Percentiles rank a stretch among this genome's conserved stretches.
These are phyloP conservation scores for Paralichthys olivaceus DNA, from an alignment of 2,113 vertebrate genomes.

Conservation along the genomic window DNA sequence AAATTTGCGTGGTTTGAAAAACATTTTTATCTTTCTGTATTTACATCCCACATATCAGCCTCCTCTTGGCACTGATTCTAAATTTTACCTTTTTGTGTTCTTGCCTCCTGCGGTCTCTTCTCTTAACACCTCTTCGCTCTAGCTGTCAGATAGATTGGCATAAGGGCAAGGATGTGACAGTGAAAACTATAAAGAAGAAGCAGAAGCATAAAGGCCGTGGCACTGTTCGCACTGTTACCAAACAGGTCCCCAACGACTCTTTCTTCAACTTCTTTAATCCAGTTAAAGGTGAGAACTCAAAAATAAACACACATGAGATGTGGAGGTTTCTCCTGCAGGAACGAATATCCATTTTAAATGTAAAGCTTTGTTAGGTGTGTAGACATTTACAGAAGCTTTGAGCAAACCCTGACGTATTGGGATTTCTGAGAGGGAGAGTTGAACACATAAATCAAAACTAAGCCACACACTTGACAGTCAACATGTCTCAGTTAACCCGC, in stretches of 20 bases:
- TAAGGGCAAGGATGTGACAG: constrained; percentile 96
- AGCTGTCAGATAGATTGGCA: constrained; percentile 98
- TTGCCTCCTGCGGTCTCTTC: neutral
- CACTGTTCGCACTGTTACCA: constrained; percentile 94
- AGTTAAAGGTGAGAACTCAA: constrained; percentile 86
- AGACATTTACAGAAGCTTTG: neutral
- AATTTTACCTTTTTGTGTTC: constrained; percentile 10
- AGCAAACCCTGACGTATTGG: neutral
- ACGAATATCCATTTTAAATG: neutral
- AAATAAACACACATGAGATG: neutral
- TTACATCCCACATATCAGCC: constrained; percentile 40
- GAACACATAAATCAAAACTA: neutral
- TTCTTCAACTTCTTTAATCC: constrained; percentile 99
- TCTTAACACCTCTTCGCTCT: constrained; percentile 2
- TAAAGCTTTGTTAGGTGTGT: neutral
- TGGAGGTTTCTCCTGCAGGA: neutral
- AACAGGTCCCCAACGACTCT: constrained; percentile 95
- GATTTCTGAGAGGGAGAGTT: neutral
- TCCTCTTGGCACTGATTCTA: constrained; percentile 16
- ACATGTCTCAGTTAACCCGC: neutral
- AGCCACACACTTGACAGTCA: neutral
- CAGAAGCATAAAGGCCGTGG: constrained; percentile 99
- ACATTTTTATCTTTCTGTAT: constrained; percentile 26
- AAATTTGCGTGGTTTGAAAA: constrained; percentile 8
- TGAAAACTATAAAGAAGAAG: constrained; percentile 98